phyloP scores from a whole-genome alignment of 2,113 vertebrate genomes.

The Varanus salvator region DNA sequence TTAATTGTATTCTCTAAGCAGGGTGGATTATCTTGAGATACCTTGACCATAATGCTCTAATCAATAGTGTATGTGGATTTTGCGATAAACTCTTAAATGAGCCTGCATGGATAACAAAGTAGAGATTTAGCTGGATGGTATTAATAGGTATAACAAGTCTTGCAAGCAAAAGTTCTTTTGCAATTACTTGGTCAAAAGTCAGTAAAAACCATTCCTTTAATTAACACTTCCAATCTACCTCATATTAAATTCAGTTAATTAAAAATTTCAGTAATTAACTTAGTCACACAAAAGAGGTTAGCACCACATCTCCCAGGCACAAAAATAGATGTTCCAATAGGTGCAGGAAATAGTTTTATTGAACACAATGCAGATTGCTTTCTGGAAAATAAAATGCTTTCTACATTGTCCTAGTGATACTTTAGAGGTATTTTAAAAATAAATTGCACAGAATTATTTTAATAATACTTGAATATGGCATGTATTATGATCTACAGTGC shows the following conservation, averaged over 20 bases:
- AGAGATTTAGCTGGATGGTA: slow-evolving; percentile 8
- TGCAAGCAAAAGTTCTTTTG: slow-evolving; percentile 8
- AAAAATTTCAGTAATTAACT: slow-evolving; percentile 23
- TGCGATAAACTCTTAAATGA: slow-evolving; percentile 15
- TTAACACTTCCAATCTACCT: slow-evolving; percentile 19
- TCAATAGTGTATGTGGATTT: slow-evolving; percentile 8
- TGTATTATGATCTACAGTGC: neutral
- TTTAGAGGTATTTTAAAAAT: neutral
- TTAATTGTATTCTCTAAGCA: neutral
- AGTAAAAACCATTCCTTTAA: neutral
- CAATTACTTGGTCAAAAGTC: neutral
- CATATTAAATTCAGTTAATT: slow-evolving; percentile 34
- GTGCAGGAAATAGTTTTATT: neutral
- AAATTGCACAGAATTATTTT: neutral
- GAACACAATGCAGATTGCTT: neutral
- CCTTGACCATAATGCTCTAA: slow-evolving; percentile 14
- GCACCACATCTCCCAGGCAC: neutral
- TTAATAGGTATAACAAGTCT: slow-evolving; percentile 10
- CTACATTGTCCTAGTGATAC: neutral
- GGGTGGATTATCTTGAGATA: neutral
- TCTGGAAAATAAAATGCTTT: neutral
- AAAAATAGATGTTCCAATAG: neutral
- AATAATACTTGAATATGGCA: neutral
- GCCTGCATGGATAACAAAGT: neutral
- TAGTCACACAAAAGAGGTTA: slow-evolving; percentile 2